Base-by-base conservation (phyloP, 1,140 invertebrate species). In the Geopemphigus sp. region DNA sequence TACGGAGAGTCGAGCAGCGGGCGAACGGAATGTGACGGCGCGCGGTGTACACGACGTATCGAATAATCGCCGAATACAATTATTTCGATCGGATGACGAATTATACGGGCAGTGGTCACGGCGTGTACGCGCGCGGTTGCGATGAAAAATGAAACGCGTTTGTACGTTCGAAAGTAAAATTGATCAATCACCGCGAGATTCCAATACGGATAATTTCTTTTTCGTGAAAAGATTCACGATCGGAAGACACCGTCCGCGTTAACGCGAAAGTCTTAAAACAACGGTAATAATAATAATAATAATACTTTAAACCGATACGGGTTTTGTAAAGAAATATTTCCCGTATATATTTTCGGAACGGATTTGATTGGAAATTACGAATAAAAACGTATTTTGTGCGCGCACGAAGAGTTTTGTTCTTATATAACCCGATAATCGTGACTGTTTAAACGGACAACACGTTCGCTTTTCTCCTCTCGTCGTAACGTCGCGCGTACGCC, bases 261-360 rank as follows among this genome's bases (percentile, higher is more conserved):
- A n/a, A 39, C n/a, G n/a, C 47, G 64, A 45, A 68, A 68, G 64
- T 68, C 4, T 47, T 47, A 47, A 47, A 68, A 64, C 22, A 61
- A 39, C 32, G 8, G 32, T 39, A 39, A 39, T 39, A 66, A 66
- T 66, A 66, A 66, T 15, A 68, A 47, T 22, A 66, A 64, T 66
- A 68, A 68, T 68, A 47, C 12, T 19, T 22, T 68, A 68, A 68
- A 68, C 66, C 45, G 14, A 50, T 47, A 12, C 39, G 32, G 32
- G 8, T 39, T 39, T 39, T 39, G 8, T 39, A 39, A 4, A 39
- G 32, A 39, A 4, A 39, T 8, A 39, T 4, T 39, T 39, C 3
- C 32, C n/a, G 39, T 50, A 10, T 50, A 50, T 50, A 12, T 50
- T 39, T 68, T 14, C 14, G 39, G 22, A 68, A 68, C 50, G n/a